Percentiles rank a stretch among this genome's conserved stretches.
phyloP scores from a whole-genome alignment of 2,113 vertebrate genomes.

The Cyprinodon brontotheroides region DNA sequence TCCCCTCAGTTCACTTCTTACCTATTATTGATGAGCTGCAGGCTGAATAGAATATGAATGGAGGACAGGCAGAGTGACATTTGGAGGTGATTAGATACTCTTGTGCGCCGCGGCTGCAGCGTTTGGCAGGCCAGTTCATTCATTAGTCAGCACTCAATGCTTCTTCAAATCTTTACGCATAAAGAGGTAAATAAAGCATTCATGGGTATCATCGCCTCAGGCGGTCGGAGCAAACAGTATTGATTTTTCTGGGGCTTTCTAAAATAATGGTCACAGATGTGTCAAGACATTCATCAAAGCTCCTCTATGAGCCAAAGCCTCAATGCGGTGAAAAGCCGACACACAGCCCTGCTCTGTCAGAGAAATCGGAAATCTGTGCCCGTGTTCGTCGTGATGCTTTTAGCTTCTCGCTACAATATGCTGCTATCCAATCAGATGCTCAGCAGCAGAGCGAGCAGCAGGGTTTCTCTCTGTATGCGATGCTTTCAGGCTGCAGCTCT shows the following conservation, averaged over 20 bases:
- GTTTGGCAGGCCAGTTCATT: conserved; percentile 60
- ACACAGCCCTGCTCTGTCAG: conserved; percentile 49
- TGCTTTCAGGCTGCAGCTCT: conserved; percentile 19
- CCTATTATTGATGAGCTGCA: conserved; percentile 78
- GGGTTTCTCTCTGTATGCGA: conserved; percentile 18
- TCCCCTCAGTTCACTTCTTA: conserved; percentile 49
- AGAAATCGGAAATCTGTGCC: conserved; percentile 62
- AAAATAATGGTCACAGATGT: conserved; percentile 76
- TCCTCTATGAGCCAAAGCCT: conserved; percentile 61
- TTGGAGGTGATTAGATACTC: conserved; percentile 65
- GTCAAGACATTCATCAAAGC: conserved; percentile 74
- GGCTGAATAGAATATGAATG: conserved; percentile 69
- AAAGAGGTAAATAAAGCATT: conserved; percentile 75
- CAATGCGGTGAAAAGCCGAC: conserved; percentile 64
- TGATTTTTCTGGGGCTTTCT: conserved; percentile 71
- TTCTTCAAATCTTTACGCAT: conserved; percentile 57
- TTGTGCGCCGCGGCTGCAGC: conserved; percentile 20
- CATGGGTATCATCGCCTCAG: conserved; percentile 62
- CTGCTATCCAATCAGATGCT: conserved; percentile 30
- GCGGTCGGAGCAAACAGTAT: conserved; percentile 69
- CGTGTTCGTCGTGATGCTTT: conserved; percentile 49
- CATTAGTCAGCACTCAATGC: conserved; percentile 62
- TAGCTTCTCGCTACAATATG: conserved; percentile 52
- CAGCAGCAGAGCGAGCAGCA: conserved; percentile 1
- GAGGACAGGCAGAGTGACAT: conserved; percentile 62